phyloP scores from a whole-genome alignment of 2,797 vertebrate genomes.

The Pangasius larnaudii region DNA sequence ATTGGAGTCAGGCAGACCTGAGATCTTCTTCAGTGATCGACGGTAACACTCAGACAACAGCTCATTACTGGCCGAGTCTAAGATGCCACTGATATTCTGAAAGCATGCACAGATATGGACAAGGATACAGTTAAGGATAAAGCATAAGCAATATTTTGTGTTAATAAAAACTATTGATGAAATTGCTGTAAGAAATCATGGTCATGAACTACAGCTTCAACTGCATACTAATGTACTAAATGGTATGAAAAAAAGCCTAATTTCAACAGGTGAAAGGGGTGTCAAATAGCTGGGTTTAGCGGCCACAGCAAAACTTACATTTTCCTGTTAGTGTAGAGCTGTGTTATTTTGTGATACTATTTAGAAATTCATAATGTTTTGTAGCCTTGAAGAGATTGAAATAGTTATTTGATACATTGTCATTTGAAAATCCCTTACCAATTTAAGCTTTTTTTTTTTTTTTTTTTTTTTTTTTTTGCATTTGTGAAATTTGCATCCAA shows the following conservation, averaged over 20 bases:
- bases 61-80: slow-evolving; percentile 92
- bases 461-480: background rate
- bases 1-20: slow-evolving; percentile 84
- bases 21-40: slow-evolving; percentile 91
- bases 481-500: background rate
- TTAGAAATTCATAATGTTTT: background rate
- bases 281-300: background rate
- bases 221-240: background rate
- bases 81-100: slow-evolving; percentile 88
- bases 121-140: background rate
- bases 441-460: background rate
- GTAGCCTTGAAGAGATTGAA: background rate
- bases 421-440: background rate
- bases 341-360: background rate
- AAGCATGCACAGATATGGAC: background rate
- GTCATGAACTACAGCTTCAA: background rate
- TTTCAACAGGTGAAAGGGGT: background rate
- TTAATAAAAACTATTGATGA: background rate
- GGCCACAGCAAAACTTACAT: background rate
- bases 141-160: background rate
- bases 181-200: background rate
- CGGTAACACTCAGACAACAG: slow-evolving; percentile 89
- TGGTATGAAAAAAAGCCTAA: background rate
- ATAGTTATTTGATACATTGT: background rate
- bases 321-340: background rate